phyloP scores from a whole-genome alignment of 2,888 invertebrate genomes.

The Troilus luridus region DNA sequence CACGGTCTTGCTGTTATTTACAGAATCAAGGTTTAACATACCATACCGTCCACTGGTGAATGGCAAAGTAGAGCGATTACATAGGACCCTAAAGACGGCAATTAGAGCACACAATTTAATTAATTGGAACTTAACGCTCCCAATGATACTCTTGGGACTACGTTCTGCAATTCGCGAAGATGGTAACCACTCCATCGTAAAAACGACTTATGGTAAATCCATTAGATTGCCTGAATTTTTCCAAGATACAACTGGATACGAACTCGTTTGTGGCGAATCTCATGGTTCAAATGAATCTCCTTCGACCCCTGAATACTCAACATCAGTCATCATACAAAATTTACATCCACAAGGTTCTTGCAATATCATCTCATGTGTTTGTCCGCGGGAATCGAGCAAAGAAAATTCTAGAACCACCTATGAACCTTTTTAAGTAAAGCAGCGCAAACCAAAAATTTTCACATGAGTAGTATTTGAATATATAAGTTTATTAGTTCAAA shows the following conservation, averaged over 20 bases:
- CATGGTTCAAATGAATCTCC: no score
- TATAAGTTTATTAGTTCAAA: no score
- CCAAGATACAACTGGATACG: background rate
- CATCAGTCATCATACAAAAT: no score
- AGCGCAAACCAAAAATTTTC: no score
- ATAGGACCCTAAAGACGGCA: slow-evolving; percentile 69
- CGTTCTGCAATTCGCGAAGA: slow-evolving; percentile 67
- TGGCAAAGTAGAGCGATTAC: slow-evolving; percentile 69
- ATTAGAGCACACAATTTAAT: slow-evolving; percentile 64
- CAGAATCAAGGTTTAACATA: slow-evolving; percentile 64
- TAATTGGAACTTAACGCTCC: slow-evolving; percentile 67
- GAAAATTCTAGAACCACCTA: no score
- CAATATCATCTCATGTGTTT: no score
- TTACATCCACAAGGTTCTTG: no score
- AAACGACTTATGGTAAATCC: slow-evolving; percentile 67
- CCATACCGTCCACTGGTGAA: slow-evolving; percentile 68
- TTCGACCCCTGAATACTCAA: no score
- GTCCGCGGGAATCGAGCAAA: no score
- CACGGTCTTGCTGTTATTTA: slow-evolving; percentile 64
- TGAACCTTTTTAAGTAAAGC: no score
- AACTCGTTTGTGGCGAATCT: no score
- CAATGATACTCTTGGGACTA: slow-evolving; percentile 67
- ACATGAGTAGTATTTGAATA: no score
- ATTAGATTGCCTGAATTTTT: slow-evolving; percentile 66
- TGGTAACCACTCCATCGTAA: slow-evolving; percentile 66